Evolutionary conservation across 2,797 vertebrate genomes (phyloP).

Genomic region (Hippopotamyrus pictus): DNA sequence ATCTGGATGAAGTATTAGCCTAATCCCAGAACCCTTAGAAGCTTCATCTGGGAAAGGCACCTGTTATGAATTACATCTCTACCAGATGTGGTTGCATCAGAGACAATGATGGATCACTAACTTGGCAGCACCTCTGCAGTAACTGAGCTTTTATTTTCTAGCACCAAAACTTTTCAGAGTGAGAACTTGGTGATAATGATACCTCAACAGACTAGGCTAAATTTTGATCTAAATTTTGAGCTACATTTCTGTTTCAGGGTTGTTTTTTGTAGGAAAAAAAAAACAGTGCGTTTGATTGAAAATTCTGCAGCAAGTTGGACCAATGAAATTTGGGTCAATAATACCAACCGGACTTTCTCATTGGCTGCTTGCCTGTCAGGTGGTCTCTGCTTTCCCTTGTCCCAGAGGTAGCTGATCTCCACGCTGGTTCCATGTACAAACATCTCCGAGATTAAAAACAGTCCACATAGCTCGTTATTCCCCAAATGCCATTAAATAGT

Average conservation of each 20-base stretch:
- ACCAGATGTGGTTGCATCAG: conserved; percentile 36
- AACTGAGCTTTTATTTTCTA: conserved; percentile 37
- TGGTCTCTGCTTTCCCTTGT: not conserved
- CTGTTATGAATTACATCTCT: conserved; percentile 43
- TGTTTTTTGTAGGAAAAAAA: not conserved
- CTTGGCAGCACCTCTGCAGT: conserved; percentile 34
- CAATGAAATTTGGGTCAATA: not conserved
- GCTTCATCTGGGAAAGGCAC: conserved; percentile 35
- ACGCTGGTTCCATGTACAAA: conserved; percentile 12
- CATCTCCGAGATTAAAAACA: not conserved
- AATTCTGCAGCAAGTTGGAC: not conserved
- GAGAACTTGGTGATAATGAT: not conserved
- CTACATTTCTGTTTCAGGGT: not conserved
- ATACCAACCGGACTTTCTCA: not conserved
- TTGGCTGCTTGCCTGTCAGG: not conserved
- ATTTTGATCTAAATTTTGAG: not conserved
- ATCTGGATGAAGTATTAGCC: not conserved
- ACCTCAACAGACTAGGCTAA: not conserved
- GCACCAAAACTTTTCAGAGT: not conserved
- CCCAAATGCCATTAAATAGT: conserved; percentile 6
- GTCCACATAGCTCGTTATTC: conserved; percentile 6
- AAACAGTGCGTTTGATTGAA: not conserved
- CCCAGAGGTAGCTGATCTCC: not conserved
- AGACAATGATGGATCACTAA: conserved; percentile 42
- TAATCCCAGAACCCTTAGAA: not conserved